These are phyloP conservation scores for Diplazon laetatorius DNA, from an alignment of 2,888 invertebrate species.

Conservation along the genomic window DNA sequence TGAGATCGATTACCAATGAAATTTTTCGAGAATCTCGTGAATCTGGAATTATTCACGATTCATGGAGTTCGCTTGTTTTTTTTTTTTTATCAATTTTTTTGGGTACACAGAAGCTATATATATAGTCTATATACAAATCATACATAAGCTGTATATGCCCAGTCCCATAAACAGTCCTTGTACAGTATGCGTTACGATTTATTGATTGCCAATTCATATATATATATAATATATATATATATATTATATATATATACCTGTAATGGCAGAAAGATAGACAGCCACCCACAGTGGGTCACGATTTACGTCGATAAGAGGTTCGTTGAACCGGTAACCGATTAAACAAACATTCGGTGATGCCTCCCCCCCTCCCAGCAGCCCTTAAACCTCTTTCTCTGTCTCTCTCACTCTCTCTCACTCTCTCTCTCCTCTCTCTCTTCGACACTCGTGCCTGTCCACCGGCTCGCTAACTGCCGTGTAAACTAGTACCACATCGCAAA, in stretches of 20 bases:
- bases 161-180: too few species aligned
- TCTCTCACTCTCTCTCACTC: too few species aligned
- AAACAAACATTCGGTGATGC: slow-evolving; percentile 43
- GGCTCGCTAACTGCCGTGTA: slow-evolving; percentile 21
- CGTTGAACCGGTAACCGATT: slow-evolving; percentile 52
- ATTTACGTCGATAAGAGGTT: slow-evolving; percentile 39
- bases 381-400: neutral
- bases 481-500: slow-evolving; percentile 20
- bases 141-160: too few species aligned
- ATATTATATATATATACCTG: neutral
- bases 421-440: too few species aligned
- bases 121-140: too few species aligned
- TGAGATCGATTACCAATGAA: slow-evolving; percentile 40
- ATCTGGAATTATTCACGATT: slow-evolving; percentile 21
- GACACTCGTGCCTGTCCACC: too few species aligned
- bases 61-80: neutral
- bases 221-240: too few species aligned
- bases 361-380: neutral
- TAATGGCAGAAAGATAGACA: neutral
- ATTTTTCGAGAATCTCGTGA: slow-evolving; percentile 40
- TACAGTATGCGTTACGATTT: neutral
- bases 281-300: neutral
- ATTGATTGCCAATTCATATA: neutral
- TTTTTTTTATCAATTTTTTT: slow-evolving; percentile 6
- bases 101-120: too few species aligned